Base-by-base conservation (phyloP, 2,113 vertebrate species). In the Empidonax traillii region DNA sequence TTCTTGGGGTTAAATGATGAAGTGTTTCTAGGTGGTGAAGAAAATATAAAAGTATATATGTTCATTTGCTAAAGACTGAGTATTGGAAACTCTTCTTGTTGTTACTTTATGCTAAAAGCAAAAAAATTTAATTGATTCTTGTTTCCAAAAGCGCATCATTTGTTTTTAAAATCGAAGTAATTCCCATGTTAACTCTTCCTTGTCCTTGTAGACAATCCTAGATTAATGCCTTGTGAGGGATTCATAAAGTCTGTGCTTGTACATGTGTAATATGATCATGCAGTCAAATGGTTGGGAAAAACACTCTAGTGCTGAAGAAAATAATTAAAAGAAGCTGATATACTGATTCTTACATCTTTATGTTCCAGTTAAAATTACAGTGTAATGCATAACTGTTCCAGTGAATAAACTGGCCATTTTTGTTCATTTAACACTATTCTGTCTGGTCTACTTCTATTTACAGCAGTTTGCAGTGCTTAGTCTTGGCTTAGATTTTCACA, bases 331-430 rank as follows among this genome's bases (percentile, higher is more conserved):
- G 91, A 97, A 97, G 79, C 89, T 37, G 71, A 92, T 97, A 95
- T 97, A 96, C 87, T 84, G 55, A 96, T 97, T 98, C 97, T 96
- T 97, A 96, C 84, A 97, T 96, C 88, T 97, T 97, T 98, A 97
- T 97, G 96, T 98, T 97, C 87, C 93, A 96, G 96, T 95, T 97
- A 96, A 97, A 96, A 97, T 97, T 97, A 96, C 97, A 95, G 94
- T 98, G 97, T 98, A 97, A 98, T 98, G 93, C 96, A 96, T 97
- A 98, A 97, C 86, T 96, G 96, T 98, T 97, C 97, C 97, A 98
- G 97, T 97, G 97, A 98, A 98, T 98, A 98, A 98, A 98, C 95
- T 96, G 96, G 97, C 95, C 95, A 92, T 97, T 97, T 98, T 98
- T 97, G 96, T 98, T 98, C 97, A 96, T 97, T 97, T 97, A 96